Conservation (phyloP, 2,797 vertebrate genomes). For the Zonotrichia albicollis region DNA sequence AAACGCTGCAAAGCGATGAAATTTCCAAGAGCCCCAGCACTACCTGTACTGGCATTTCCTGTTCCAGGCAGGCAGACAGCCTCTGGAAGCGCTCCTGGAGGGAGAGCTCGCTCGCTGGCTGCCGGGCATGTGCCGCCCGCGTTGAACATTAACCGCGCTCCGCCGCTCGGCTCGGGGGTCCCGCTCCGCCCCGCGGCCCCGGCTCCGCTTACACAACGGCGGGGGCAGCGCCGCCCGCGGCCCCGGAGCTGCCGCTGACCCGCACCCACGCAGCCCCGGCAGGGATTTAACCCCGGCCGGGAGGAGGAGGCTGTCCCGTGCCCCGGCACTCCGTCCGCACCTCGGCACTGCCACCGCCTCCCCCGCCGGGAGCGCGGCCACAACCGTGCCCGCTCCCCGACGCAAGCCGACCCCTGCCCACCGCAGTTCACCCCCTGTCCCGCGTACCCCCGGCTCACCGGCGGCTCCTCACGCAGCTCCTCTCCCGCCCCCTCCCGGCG, state of each 20-base stretch:
- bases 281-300: background rate
- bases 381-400: background rate
- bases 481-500: slow-evolving; percentile 7
- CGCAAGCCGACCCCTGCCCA: background rate
- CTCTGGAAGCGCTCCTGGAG: background rate
- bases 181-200: background rate
- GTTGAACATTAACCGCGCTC: slow-evolving; percentile 18
- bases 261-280: background rate
- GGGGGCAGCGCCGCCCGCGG: background rate
- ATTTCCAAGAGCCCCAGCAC: background rate
- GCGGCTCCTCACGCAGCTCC: background rate
- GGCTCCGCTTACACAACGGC: background rate
- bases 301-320: background rate
- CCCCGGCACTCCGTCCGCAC: background rate
- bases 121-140: background rate
- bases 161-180: background rate
- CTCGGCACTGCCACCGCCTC: too few relatives aligned
- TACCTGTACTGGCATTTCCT: slow-evolving; percentile 70
- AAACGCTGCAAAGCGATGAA: background rate
- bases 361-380: background rate
- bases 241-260: background rate
- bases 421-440: fast-evolving
- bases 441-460: background rate
- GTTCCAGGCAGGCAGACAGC: background rate
- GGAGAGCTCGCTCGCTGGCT: background rate